Conservation (phyloP, 2,888 invertebrate species). For the Yponomeuta plumbellus region DNA sequence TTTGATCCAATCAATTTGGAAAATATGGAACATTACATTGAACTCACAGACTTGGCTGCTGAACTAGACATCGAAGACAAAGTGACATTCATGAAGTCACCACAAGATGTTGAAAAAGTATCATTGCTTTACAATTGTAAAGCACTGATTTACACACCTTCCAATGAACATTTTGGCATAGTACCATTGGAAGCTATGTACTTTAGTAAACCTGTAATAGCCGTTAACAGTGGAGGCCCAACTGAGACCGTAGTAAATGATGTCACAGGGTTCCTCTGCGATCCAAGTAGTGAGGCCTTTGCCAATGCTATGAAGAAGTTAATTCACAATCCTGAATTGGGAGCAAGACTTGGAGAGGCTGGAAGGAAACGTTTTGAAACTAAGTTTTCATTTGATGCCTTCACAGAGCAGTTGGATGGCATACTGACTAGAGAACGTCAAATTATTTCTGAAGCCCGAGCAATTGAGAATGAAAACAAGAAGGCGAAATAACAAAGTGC, state of each 20-base stretch:
- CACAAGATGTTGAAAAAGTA: conserved; percentile 89
- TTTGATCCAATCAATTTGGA: conserved; percentile 93
- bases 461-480: conserved; percentile 57
- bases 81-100: conserved; percentile 91
- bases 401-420: conserved; percentile 81
- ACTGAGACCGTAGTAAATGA: conserved; percentile 91
- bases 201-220: conserved; percentile 93
- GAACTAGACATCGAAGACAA: conserved; percentile 81
- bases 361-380: conserved; percentile 85
- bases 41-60: conserved; percentile 81
- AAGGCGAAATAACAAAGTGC: conserved; percentile 62
- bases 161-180: conserved; percentile 99
- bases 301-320: conserved; percentile 85
- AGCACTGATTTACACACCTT: conserved; percentile 95
- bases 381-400: conserved; percentile 90
- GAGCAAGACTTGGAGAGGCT: conserved; percentile 82
- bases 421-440: conserved; percentile 65
- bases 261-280: conserved; percentile 88
- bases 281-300: conserved; percentile 82
- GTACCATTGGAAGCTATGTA: conserved; percentile 99
- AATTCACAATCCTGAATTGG: conserved; percentile 77
- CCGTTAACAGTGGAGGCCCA: conserved; percentile 96
- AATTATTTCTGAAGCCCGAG: conserved; percentile 56
- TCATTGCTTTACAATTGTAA: conserved; percentile 85
- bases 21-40: conserved; percentile 90